Conservation (phyloP, 2,797 vertebrate species). For the Microctenopoma lineatum region DNA sequence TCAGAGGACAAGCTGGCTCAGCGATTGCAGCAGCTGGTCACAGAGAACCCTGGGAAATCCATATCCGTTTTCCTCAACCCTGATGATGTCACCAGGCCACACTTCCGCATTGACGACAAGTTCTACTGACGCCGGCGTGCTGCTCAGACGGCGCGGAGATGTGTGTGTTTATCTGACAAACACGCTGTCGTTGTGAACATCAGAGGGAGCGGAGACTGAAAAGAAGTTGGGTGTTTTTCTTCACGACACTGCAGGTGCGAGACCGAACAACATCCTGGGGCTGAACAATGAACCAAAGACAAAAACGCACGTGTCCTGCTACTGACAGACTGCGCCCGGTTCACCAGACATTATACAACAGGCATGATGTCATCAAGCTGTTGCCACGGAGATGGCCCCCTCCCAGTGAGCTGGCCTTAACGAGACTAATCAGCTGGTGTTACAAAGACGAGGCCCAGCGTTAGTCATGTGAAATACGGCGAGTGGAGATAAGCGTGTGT, state of each 20-base stretch:
- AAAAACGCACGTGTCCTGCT: slow-evolving; percentile 51
- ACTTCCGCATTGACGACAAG: slow-evolving; percentile 89
- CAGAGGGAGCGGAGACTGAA: background rate
- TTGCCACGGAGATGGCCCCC: slow-evolving; percentile 69
- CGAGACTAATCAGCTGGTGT: slow-evolving; percentile 68
- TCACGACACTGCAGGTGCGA: slow-evolving; percentile 2
- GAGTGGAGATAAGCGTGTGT: slow-evolving; percentile 25
- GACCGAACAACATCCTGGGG: slow-evolving; percentile 10
- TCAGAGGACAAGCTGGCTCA: slow-evolving; percentile 84
- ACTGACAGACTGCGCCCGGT: slow-evolving; percentile 14
- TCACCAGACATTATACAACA: slow-evolving; percentile 22
- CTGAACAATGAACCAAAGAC: slow-evolving; percentile 25
- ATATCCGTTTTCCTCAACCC: slow-evolving; percentile 89
- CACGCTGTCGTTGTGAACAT: background rate
- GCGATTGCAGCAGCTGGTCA: slow-evolving; percentile 87
- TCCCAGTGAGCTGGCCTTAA: slow-evolving; percentile 70
- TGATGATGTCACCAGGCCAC: slow-evolving; percentile 85
- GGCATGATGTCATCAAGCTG: slow-evolving; percentile 60
- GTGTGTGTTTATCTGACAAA: slow-evolving; percentile 1
- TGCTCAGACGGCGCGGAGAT: background rate
- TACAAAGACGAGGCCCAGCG: slow-evolving; percentile 48
- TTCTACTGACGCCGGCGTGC: slow-evolving; percentile 79
- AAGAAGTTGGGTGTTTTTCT: slow-evolving; percentile 1
- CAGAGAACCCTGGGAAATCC: slow-evolving; percentile 87
- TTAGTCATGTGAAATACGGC: slow-evolving; percentile 37